Conservation (phyloP, 2,888 invertebrate genomes). For the Machimus rusticus region DNA sequence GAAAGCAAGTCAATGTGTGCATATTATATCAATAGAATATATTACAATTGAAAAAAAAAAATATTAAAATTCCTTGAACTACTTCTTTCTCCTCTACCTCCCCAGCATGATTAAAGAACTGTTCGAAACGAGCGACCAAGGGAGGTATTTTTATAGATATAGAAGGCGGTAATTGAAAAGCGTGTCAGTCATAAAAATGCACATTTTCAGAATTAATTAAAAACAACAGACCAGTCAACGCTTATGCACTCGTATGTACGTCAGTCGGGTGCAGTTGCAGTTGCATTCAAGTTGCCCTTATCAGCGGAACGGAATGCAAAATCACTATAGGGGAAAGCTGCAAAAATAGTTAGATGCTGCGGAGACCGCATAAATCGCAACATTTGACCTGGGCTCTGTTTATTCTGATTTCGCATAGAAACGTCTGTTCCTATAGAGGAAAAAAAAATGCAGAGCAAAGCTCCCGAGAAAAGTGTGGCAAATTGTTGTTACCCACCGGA, state of each 20-base stretch:
- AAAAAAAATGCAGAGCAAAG: neutral
- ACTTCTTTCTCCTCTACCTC: too few relatives aligned
- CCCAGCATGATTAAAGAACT: neutral
- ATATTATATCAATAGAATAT: too few relatives aligned
- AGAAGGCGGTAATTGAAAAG: neutral
- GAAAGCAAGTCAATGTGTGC: too few relatives aligned
- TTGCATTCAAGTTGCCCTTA: neutral
- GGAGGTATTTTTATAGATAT: neutral
- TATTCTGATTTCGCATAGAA: neutral
- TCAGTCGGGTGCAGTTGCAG: neutral
- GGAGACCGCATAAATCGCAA: neutral
- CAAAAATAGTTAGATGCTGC: neutral
- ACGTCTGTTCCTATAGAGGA: neutral
- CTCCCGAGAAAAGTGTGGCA: neutral
- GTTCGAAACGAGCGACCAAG: too few relatives aligned
- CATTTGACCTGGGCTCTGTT: neutral
- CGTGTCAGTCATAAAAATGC: neutral
- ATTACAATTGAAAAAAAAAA: too few relatives aligned
- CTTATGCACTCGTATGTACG: neutral
- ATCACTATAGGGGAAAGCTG: neutral
- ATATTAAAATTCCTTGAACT: too few relatives aligned
- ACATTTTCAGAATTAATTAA: neutral
- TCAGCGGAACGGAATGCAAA: neutral
- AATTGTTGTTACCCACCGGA: neutral
- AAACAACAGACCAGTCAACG: neutral